Percentiles rank a stretch among this genome's conserved stretches.
These are phyloP conservation scores for Phrynocephalus forsythii DNA, from an alignment of 2,797 vertebrate genomes.

Conservation along the genomic window DNA sequence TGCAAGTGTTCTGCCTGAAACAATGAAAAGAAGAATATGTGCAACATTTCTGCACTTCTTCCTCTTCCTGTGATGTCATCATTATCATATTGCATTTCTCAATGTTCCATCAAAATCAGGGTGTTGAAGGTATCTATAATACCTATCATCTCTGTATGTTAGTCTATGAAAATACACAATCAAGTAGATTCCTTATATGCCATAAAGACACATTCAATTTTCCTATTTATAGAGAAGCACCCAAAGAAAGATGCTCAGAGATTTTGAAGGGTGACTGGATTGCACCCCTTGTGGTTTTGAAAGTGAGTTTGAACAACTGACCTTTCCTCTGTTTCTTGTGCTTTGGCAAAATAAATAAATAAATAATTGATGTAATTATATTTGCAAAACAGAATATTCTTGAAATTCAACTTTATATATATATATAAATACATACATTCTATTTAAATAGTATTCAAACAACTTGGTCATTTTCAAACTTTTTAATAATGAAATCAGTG, in stretches of 20 bases:
- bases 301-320: background rate
- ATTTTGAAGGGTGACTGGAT: background rate
- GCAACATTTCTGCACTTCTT: too few species aligned
- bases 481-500: background rate
- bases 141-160: background rate
- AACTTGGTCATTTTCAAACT: too few species aligned
- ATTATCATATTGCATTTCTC: too few species aligned
- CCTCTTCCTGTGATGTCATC: too few species aligned
- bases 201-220: background rate
- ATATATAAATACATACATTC: background rate
- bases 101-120: too few species aligned
- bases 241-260: too few species aligned
- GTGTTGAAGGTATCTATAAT: too few species aligned
- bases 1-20: too few species aligned
- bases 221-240: background rate
- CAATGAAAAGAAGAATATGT: too few species aligned
- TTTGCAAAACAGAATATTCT: background rate
- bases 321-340: background rate
- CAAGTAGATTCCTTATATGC: background rate
- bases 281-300: background rate
- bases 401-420: background rate
- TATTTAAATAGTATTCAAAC: background rate
- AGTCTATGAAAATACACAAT: background rate
- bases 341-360: background rate
- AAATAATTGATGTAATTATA: background rate